Evolutionary conservation across 2,888 invertebrate genomes (phyloP).

Genomic region (Automeris io): DNA sequence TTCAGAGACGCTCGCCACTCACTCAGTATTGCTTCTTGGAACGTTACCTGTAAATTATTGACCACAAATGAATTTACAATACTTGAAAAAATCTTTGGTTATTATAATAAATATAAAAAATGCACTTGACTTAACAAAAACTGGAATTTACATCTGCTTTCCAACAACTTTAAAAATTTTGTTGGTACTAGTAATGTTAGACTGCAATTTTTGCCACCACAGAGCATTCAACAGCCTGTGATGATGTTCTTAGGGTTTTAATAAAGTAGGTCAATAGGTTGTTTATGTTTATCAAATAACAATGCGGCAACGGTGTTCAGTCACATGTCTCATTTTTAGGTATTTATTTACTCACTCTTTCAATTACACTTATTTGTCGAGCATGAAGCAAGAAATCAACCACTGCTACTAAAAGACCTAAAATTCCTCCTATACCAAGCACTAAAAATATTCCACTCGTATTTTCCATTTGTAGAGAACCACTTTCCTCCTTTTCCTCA

Average conservation of each 20-base stretch:
- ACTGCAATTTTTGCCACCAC: no score
- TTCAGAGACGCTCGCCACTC: conserved; percentile 63
- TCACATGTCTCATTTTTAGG: no score
- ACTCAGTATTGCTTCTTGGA: conserved; percentile 50
- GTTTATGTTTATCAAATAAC: no score
- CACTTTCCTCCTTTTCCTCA: conserved; percentile 45
- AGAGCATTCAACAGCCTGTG: no score
- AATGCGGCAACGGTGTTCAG: no score
- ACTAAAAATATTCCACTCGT: conserved; percentile 96
- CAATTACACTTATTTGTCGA: conserved; percentile 84
- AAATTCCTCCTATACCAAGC: conserved; percentile 82
- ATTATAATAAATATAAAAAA: no score
- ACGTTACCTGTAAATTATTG: conserved; percentile 42
- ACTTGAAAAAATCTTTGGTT: neutral
- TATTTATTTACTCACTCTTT: conserved; percentile 76
- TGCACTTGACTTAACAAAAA: no score
- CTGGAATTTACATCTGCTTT: no score
- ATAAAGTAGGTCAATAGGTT: no score
- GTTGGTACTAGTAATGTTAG: no score
- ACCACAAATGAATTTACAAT: neutral
- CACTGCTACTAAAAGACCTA: conserved; percentile 85
- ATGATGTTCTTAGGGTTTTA: no score
- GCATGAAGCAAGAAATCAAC: conserved; percentile 92
- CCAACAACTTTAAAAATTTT: no score
- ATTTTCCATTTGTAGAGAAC: conserved; percentile 87